Evolutionary conservation across 2,888 invertebrate genomes (phyloP), one percentile per base, ranked within the genome.

Genomic region (Lasioglossum oenotherae): DNA sequence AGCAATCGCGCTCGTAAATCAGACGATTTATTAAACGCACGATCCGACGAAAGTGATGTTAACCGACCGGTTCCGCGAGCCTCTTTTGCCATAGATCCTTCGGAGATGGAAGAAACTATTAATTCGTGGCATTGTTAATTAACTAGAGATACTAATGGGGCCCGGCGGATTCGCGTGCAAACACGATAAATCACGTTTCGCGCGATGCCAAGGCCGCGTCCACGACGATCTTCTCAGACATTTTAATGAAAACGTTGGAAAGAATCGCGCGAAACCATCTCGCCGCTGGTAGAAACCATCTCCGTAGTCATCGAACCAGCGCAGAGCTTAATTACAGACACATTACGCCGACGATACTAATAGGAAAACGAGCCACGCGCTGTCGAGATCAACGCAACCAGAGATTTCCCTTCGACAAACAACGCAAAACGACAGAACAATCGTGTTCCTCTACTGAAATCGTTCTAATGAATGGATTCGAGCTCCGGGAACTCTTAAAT

Each of bases 221-320:
- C 60, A 19, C 60, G 73, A 46, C 73, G 64, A 35, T 27, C 77
- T 46, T 49, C 31, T 78, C 73, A 74, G 74, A 74, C 75, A 16
- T 76, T 83, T 85, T 83, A 85, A 85, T 84, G 85, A 79, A 85
- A 85, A 85, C 84, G 85, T 85, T 57, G 16, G 79, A 73, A 85
- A 84, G 85, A 83, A 85, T 84, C 84, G 83, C 46, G 79, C 84
- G 85, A 79, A 76, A 84, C 79, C 78, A 73, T 85, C 85, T 84
- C 74, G 41, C 1, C 10, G 10, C 16, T 64, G 53, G 23, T 10
- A 53, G 27, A 64, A 27, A 27, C 73, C 35, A 49, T 49, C 73
- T 49, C 31, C 60, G 23, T 23, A n/a, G 53, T 75, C 75, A 72
- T 83, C 72, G 78, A 41, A 69, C 67, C 64, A 46, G 76, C 78